These are phyloP conservation scores for Lagria hirta DNA, from an alignment of 2,888 invertebrate genomes.

Conservation along the genomic window DNA sequence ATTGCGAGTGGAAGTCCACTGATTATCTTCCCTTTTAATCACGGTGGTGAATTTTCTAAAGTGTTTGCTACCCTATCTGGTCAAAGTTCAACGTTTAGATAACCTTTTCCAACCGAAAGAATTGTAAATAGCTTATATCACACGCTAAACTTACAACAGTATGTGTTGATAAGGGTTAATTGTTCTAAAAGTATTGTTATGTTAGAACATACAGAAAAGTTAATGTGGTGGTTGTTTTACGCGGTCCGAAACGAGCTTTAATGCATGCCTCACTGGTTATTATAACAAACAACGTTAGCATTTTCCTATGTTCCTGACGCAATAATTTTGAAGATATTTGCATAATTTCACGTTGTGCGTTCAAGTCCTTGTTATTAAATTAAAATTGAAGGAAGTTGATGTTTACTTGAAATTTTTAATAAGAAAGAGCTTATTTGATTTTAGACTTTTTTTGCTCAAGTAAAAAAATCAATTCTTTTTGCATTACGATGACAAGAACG, in stretches of 20 bases:
- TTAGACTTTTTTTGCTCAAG: constrained; percentile 1
- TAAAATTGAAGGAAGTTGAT: too few species aligned
- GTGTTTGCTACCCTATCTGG: too few species aligned
- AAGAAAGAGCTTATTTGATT: constrained; percentile 7
- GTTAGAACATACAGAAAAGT: constrained; percentile 12
- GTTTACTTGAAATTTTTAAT: constrained; percentile 16
- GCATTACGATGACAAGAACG: constrained; percentile 14
- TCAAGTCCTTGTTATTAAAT: constrained; percentile 2
- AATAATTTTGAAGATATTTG: constrained; percentile 13
- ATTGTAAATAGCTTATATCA: too few species aligned
- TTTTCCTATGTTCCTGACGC: constrained; percentile 10
- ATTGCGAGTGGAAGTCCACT: too few species aligned
- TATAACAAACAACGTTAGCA: constrained; percentile 15
- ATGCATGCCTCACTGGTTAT: constrained; percentile 15
- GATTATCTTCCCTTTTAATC: too few species aligned
- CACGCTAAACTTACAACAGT: constrained; percentile 11
- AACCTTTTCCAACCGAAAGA: too few species aligned
- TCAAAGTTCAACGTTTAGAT: too few species aligned
- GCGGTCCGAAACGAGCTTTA: constrained; percentile 14
- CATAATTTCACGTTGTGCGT: constrained; percentile 9
- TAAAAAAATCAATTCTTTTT: constrained; percentile 21
- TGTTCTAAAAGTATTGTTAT: constrained; percentile 20
- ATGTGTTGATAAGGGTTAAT: constrained; percentile 23
- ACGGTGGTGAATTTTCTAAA: too few species aligned
- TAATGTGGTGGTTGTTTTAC: constrained; percentile 11